phyloP scores from a whole-genome alignment of 2,797 vertebrate species.

The Odontamblyopus rebecca region DNA sequence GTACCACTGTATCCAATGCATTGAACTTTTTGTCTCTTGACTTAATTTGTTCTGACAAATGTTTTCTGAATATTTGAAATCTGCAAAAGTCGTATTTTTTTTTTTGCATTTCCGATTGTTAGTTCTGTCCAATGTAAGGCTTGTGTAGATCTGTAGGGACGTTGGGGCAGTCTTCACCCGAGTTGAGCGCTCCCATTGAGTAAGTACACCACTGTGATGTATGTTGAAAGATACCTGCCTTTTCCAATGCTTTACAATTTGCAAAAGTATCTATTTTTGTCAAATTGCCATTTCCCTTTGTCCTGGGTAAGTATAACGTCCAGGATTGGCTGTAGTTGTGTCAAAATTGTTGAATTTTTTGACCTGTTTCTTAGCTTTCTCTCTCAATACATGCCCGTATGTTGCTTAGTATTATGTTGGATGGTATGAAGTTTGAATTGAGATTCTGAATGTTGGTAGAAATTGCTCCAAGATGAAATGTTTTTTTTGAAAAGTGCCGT shows the following conservation, averaged over 20 bases:
- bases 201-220: slow-evolving; percentile 95
- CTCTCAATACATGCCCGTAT: slow-evolving; percentile 25
- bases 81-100: slow-evolving; percentile 82
- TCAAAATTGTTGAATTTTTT: slow-evolving; percentile 24
- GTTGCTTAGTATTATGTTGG: slow-evolving; percentile 42
- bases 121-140: slow-evolving; percentile 91
- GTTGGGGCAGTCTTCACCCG: slow-evolving; percentile 90
- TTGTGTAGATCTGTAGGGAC: slow-evolving; percentile 88
- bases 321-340: slow-evolving; percentile 48
- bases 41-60: slow-evolving; percentile 83
- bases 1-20: slow-evolving; percentile 68
- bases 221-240: slow-evolving; percentile 46
- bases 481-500: slow-evolving; percentile 43
- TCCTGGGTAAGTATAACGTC: slow-evolving; percentile 81
- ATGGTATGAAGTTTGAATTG: slow-evolving; percentile 45
- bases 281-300: slow-evolving; percentile 60
- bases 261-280: slow-evolving; percentile 65
- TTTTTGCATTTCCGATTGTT: slow-evolving; percentile 87
- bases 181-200: slow-evolving; percentile 92
- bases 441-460: slow-evolving; percentile 56
- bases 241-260: slow-evolving; percentile 69
- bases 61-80: slow-evolving; percentile 71
- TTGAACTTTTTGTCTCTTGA: slow-evolving; percentile 67
- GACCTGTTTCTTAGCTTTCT: slow-evolving; percentile 35
- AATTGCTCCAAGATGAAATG: slow-evolving; percentile 44